Percentiles rank a stretch among this genome's conserved stretches.
These are phyloP conservation scores for Myxocyprinus asiaticus DNA, from an alignment of 2,113 vertebrate genomes.

Conservation along the genomic window DNA sequence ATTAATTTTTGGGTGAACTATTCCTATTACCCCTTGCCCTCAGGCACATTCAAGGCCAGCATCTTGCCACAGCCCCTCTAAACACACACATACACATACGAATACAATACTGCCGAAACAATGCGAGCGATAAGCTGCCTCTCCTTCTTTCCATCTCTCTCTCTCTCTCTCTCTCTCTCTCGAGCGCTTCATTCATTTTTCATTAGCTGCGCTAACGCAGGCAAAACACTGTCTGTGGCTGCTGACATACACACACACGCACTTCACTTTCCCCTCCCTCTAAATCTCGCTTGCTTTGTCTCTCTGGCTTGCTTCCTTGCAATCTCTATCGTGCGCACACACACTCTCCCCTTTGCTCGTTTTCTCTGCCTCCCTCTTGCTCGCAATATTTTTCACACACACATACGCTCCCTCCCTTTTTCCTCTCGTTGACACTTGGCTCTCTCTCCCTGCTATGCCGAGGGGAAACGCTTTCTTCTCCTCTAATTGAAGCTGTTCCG, in stretches of 20 bases:
- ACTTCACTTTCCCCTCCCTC: conserved; percentile 25
- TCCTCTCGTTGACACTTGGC: conserved; percentile 52
- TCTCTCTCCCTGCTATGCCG: conserved; percentile 50
- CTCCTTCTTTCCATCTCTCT: neutral
- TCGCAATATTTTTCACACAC: conserved; percentile 38
- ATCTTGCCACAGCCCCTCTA: conserved; percentile 9
- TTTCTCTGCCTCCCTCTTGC: conserved; percentile 37
- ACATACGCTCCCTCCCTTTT: conserved; percentile 34
- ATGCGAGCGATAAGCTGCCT: neutral
- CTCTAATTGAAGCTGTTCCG: conserved; percentile 64
- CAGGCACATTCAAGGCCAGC: neutral
- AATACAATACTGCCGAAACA: neutral
- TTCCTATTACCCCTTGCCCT: neutral
- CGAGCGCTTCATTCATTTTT: conserved; percentile 55
- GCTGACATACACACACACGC: conserved; percentile 22
- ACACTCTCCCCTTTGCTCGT: conserved; percentile 42
- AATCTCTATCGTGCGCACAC: conserved; percentile 40
- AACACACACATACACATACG: neutral
- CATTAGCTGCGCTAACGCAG: conserved; percentile 58
- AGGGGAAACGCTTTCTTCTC: conserved; percentile 61
- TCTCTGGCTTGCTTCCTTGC: conserved; percentile 49
- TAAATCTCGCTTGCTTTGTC: conserved; percentile 36
- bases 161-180: conserved; percentile 21
- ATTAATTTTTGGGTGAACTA: too few relatives aligned
- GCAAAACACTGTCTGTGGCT: conserved; percentile 46